A percentile compares a stretch with the other conserved stretches of the same genome.
Conservation (phyloP, 2,797 vertebrate genomes). For the Pseudocheirus occidentalis region DNA sequence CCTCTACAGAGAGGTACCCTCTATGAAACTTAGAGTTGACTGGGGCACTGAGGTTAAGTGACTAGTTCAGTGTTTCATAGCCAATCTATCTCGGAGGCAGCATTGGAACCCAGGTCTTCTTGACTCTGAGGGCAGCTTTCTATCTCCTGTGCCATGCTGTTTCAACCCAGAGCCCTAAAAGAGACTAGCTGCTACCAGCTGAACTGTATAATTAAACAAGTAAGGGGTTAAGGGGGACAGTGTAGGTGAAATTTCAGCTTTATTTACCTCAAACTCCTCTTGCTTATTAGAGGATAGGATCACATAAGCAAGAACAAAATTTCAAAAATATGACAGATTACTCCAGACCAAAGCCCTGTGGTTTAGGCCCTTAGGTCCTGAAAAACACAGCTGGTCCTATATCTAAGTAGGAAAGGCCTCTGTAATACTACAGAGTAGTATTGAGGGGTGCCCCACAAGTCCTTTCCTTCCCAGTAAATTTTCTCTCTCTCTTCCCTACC, state of each 20-base stretch:
- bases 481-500: neutral
- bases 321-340: neutral
- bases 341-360: neutral
- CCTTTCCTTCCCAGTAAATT: neutral
- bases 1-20: neutral
- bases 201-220: neutral
- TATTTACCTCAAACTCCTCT: neutral
- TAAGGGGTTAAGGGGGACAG: fast-evolving
- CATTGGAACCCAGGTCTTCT: neutral
- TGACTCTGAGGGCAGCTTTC: neutral
- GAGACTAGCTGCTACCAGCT: neutral
- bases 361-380: neutral
- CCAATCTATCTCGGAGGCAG: neutral
- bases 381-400: neutral
- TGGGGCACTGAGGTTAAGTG: neutral
- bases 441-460: neutral
- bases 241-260: neutral
- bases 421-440: neutral
- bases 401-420: neutral
- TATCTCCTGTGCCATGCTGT: neutral
- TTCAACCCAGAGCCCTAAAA: neutral
- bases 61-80: neutral
- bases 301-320: neutral
- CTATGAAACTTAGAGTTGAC: neutral
- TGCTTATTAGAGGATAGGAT: neutral